These are phyloP conservation scores for Cyprinodon brontotheroides DNA, from an alignment of 2,113 vertebrate genomes.

Conservation along the genomic window DNA sequence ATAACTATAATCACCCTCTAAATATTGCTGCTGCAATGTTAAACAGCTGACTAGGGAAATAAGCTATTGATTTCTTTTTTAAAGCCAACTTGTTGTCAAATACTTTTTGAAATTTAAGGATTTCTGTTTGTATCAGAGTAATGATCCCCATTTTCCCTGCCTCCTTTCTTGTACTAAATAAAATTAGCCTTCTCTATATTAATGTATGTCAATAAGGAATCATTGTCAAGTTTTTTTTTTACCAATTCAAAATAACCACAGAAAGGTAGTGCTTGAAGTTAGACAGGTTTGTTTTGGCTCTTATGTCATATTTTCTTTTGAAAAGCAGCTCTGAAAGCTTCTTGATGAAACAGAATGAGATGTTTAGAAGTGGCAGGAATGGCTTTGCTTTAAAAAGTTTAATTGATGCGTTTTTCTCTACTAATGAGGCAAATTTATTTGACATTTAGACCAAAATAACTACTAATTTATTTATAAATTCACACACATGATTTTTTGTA, in stretches of 20 bases:
- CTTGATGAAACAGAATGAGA: neutral
- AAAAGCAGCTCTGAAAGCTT: conserved; percentile 1
- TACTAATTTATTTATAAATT: conserved; percentile 39
- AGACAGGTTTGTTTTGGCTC: neutral
- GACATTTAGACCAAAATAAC: conserved; percentile 9
- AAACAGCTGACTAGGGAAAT: neutral
- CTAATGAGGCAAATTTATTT: conserved; percentile 19
- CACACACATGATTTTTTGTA: conserved; percentile 40
- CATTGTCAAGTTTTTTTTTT: neutral
- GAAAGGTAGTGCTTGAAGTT: neutral
- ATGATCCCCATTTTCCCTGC: neutral
- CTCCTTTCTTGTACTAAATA: neutral
- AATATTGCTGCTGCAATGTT: neutral
- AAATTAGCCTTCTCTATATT: neutral
- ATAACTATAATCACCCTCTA: neutral
- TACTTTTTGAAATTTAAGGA: neutral
- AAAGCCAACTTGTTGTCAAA: neutral
- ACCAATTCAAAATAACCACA: neutral
- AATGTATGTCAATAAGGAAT: conserved; percentile 6
- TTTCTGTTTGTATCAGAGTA: neutral
- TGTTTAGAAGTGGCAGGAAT: neutral
- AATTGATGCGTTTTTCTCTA: conserved; percentile 3
- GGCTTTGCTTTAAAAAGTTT: neutral
- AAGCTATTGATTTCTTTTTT: neutral
- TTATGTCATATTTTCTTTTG: neutral